Conservation (phyloP, 2,797 vertebrate genomes). For the Galago senegalensis region DNA sequence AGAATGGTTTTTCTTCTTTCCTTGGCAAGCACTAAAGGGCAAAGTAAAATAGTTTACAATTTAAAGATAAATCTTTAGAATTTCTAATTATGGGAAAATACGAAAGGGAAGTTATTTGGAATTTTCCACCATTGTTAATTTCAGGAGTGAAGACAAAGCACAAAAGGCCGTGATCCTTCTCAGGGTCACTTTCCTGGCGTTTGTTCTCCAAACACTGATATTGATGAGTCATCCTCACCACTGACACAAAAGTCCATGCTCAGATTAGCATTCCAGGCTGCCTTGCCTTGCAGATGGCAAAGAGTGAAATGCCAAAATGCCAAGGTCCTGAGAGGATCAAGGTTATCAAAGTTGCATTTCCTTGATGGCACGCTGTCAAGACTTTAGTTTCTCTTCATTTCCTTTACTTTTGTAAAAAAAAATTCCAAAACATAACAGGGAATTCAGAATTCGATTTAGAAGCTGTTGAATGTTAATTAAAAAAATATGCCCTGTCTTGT, state of each 20-base stretch:
- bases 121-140: background rate
- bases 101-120: background rate
- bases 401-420: background rate
- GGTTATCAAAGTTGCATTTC: constrained; percentile 2
- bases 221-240: background rate
- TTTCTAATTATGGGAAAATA: constrained; percentile 1
- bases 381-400: background rate
- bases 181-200: background rate
- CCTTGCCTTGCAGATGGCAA: background rate
- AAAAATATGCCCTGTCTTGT: background rate
- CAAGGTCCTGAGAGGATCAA: background rate
- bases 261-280: background rate
- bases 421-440: background rate
- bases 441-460: background rate
- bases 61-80: background rate
- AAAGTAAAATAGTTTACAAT: background rate
- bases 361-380: background rate
- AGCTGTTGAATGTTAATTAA: background rate
- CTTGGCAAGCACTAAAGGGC: background rate
- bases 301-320: background rate
- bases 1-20: background rate
- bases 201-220: background rate
- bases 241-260: background rate
- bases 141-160: background rate
- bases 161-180: background rate